These are phyloP conservation scores for Anolis apletophallus DNA, from an alignment of 2,797 vertebrate species.

Conservation along the genomic window DNA sequence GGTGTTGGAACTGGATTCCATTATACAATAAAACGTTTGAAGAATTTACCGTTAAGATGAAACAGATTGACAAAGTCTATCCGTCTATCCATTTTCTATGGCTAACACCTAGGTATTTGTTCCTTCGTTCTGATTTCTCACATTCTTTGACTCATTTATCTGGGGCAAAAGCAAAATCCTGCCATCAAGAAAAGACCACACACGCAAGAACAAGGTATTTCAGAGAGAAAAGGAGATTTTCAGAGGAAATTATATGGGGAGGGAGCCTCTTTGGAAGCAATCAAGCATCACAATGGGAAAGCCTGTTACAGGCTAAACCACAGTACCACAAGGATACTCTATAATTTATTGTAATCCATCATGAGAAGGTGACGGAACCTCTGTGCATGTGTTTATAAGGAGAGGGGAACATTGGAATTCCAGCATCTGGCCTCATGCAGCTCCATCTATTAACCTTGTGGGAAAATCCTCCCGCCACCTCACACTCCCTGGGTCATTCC, in stretches of 20 bases:
- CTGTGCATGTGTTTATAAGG: neutral
- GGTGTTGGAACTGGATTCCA: neutral
- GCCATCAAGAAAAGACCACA: slow-evolving; percentile 2
- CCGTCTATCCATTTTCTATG: neutral
- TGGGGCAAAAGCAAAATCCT: neutral
- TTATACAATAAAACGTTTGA: neutral
- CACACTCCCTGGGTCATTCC: slow-evolving; percentile 33
- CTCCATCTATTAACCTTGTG: slow-evolving; percentile 60
- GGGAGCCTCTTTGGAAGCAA: slow-evolving; percentile 17
- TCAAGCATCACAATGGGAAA: neutral
- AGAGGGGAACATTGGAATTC: slow-evolving; percentile 24
- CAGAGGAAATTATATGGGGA: neutral
- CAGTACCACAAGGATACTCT: neutral
- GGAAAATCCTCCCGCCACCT: slow-evolving; percentile 67
- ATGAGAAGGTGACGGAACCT: neutral
- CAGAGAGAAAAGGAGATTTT: slow-evolving; percentile 13
- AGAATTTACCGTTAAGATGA: neutral
- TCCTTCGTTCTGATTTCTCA: neutral
- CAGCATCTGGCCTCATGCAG: slow-evolving; percentile 61
- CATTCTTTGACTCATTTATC: slow-evolving; percentile 4
- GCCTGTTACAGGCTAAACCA: slow-evolving; percentile 8
- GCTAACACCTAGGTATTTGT: slow-evolving; percentile 4
- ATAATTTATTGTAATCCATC: slow-evolving; percentile 64
- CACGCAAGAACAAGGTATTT: neutral
- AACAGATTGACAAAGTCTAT: neutral